Conservation (phyloP, 2,113 vertebrate species). For the Carlito syrichta region DNA sequence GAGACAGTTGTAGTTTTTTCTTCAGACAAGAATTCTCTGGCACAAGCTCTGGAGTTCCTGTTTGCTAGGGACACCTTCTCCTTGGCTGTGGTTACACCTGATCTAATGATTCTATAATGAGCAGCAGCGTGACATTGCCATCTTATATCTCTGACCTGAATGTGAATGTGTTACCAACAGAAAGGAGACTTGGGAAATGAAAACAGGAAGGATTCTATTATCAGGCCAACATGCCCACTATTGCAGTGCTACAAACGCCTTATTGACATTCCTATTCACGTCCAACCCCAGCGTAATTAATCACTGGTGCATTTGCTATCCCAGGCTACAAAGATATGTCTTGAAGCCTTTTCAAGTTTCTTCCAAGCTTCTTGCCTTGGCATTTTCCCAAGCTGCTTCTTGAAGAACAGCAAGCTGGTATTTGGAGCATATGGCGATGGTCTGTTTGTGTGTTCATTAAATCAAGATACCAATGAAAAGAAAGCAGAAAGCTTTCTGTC, state of each 20-base stretch:
- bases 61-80: constrained; percentile 2
- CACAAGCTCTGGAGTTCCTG: not conserved
- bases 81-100: constrained; percentile 60
- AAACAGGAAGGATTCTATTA: constrained; percentile 71
- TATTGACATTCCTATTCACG: constrained; percentile 83
- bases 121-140: constrained; percentile 63
- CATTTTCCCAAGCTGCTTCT: constrained; percentile 85
- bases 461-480: constrained; percentile 86
- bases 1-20: not conserved
- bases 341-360: constrained; percentile 85
- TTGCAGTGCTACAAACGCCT: constrained; percentile 68
- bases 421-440: constrained; percentile 86
- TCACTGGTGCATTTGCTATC: constrained; percentile 83
- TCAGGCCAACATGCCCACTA: constrained; percentile 69
- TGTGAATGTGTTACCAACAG: constrained; percentile 73
- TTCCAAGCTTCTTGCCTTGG: constrained; percentile 82
- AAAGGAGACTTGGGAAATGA: constrained; percentile 73
- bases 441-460: constrained; percentile 88
- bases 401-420: constrained; percentile 84
- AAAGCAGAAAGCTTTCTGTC: constrained; percentile 83
- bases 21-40: not conserved
- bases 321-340: constrained; percentile 82
- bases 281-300: constrained; percentile 83
- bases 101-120: constrained; percentile 68
- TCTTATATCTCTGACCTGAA: constrained; percentile 75